Base-by-base conservation (phyloP, 2,888 invertebrate genomes). In the Hyppa rectilinea region DNA sequence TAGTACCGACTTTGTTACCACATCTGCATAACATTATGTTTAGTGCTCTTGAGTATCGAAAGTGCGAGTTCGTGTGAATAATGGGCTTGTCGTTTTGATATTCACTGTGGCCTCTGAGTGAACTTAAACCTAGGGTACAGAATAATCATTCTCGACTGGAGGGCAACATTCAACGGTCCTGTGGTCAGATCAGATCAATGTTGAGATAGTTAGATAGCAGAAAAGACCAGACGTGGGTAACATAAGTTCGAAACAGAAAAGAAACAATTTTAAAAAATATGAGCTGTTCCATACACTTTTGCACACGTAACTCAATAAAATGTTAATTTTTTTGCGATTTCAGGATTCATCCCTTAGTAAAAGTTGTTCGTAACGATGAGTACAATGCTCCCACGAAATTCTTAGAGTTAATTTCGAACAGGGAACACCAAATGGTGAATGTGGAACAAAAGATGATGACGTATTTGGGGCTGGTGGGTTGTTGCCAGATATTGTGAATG, bases 1-100 rank as follows among this genome's bases (percentile, higher is more conserved):
- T 75, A 67, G 74, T 78, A 83, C 76, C 83, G 63, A 86, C 87
- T 85, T 82, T 78, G 87, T 83, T 82, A 77, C 69, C 71, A 55
- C 72, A 81, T 84, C 78, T 76, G 75, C 80, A 81, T 85, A 75
- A 82, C 70, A 69, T 66, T 60, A 49, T 65, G 55, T 66, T 68
- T 63, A 80, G 66, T 67, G 58, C 52, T 67, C 64, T 75, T 77
- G 66, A 65, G 52, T 75, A 73, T 62, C 31, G 77, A 80, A 62
- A 80, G 76, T 79, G 61, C 26, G 75, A 75, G 73, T 62, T 34
- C 14, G 14, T 49, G 56, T 73, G 56, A 66, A 61, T 75, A 65
- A 76, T 70, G 79, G 66, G 61, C 61, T 74, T 73, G 74, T 63
- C 59, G 59, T 56, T 50, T 31, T 23, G 47, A 49, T 59, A 43